These are phyloP conservation scores for Hypsibius dujardini DNA, from an alignment of 1,140 invertebrate species.

Conservation along the genomic window DNA sequence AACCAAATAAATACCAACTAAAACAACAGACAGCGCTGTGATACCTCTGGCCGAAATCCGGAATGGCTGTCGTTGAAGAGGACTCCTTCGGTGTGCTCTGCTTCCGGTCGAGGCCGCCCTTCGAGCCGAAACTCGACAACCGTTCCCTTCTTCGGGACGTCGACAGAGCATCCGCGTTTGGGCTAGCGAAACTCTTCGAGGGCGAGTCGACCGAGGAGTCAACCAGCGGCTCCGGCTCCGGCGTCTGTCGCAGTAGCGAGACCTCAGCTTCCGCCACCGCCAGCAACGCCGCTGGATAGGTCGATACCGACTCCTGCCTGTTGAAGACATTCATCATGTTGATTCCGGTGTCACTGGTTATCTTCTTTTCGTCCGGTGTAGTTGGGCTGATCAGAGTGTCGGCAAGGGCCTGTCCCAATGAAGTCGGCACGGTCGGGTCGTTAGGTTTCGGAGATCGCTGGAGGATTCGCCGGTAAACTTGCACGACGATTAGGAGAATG, in stretches of 20 bases:
- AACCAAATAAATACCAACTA: no score
- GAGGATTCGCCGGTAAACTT: conserved; percentile 40
- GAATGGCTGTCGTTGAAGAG: background rate
- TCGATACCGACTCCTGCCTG: background rate
- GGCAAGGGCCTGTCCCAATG: background rate
- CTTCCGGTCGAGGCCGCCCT: background rate
- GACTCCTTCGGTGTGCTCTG: conserved; percentile 4
- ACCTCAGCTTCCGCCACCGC: background rate
- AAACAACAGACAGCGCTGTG: no score
- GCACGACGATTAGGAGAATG: conserved; percentile 56
- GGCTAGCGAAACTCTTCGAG: background rate
- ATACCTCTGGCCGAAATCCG: conserved; percentile 3
- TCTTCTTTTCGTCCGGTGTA: background rate
- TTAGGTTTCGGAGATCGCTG: background rate
- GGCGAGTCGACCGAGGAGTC: background rate
- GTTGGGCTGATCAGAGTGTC: background rate
- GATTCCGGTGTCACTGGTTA: background rate
- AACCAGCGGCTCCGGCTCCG: background rate
- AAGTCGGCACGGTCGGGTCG: background rate
- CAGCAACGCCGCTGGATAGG: background rate
- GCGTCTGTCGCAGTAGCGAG: no score
- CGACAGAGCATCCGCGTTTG: background rate
- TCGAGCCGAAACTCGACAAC: background rate
- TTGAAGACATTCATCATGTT: no score
- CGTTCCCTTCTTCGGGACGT: background rate